Conservation (phyloP, 2,797 vertebrate genomes). For the Ataeniobius toweri region DNA sequence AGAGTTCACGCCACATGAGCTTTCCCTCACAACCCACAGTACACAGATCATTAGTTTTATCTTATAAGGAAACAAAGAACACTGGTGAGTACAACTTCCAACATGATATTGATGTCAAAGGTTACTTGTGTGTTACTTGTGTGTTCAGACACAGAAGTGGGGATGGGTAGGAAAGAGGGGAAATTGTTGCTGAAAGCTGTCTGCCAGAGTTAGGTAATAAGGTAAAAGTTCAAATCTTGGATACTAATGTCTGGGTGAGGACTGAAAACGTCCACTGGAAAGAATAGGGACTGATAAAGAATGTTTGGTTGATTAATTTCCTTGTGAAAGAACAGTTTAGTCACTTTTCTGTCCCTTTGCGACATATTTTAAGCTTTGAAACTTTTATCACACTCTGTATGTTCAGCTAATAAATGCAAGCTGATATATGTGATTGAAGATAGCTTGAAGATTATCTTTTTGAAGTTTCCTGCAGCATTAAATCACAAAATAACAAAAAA, state of each 20-base stretch:
- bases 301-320: neutral
- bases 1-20: conserved; percentile 29
- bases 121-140: conserved; percentile 12
- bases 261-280: conserved; percentile 5
- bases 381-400: neutral
- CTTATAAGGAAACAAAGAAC: conserved; percentile 16
- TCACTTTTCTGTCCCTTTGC: neutral
- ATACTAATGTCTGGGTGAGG: conserved; percentile 13
- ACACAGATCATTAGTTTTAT: conserved; percentile 8
- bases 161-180: neutral
- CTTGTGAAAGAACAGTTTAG: neutral
- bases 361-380: neutral
- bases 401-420: neutral
- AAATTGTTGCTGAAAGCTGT: conserved; percentile 37
- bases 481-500: conserved; percentile 5
- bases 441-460: neutral
- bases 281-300: neutral
- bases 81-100: conserved; percentile 11
- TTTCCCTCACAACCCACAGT: neutral
- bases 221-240: conserved; percentile 59
- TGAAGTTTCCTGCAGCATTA: conserved; percentile 12
- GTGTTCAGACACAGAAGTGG: conserved; percentile 10
- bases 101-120: conserved; percentile 39
- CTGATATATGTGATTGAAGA: neutral
- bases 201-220: conserved; percentile 41